These are phyloP conservation scores for Leptopilina boulardi DNA, from an alignment of 1,140 invertebrate species.

Conservation along the genomic window DNA sequence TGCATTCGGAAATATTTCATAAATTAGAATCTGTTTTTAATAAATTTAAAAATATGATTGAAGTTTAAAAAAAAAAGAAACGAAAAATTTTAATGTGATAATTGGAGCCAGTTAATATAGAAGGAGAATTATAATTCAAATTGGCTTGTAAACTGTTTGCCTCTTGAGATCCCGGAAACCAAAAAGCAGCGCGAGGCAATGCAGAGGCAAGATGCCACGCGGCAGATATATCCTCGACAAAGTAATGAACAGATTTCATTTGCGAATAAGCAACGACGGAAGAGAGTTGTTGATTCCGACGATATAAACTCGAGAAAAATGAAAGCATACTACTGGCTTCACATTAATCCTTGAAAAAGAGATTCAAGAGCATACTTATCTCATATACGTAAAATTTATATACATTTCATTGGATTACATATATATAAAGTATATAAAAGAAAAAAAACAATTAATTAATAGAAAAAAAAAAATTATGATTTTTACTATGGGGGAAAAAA, in stretches of 20 bases:
- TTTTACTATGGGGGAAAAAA: neutral
- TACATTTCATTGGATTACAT: neutral
- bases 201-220: slow-evolving; percentile 55
- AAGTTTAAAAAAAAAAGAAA: too few species aligned
- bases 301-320: slow-evolving; percentile 41
- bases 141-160: slow-evolving; percentile 42
- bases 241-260: slow-evolving; percentile 53
- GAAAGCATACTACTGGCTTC: slow-evolving; percentile 38
- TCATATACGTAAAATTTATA: neutral
- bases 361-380: slow-evolving; percentile 23
- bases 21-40: too few species aligned
- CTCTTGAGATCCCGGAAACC: slow-evolving; percentile 41
- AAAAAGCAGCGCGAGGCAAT: slow-evolving; percentile 49
- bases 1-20: neutral
- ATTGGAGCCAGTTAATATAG: slow-evolving; percentile 48
- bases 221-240: slow-evolving; percentile 53
- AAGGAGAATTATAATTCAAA: slow-evolving; percentile 48
- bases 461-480: neutral
- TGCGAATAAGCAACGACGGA: slow-evolving; percentile 42
- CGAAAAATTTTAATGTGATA: slow-evolving; percentile 40
- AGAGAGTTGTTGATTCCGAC: slow-evolving; percentile 43
- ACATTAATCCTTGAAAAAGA: slow-evolving; percentile 45
- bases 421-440: neutral
- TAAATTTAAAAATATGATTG: too few species aligned
- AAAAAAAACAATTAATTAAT: neutral